Evolutionary conservation across 1,140 invertebrate genomes (phyloP).

Genomic region (Drosophila sp.): DNA sequence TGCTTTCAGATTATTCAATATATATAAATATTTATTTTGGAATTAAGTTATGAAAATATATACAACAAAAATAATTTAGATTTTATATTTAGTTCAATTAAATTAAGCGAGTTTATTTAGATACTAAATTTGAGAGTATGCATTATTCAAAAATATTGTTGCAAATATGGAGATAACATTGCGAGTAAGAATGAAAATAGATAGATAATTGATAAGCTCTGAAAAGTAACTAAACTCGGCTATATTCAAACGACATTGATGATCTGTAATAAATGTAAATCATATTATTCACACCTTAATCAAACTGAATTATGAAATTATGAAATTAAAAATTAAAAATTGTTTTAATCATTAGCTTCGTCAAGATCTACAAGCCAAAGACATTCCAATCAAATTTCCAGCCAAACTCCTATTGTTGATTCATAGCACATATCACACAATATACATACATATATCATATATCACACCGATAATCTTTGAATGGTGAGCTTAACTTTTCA

Average conservation of each 20-base stretch:
- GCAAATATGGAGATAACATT: too few relatives aligned
- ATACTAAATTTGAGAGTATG: too few relatives aligned
- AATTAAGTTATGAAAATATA: neutral
- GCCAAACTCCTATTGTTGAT: slow-evolving; percentile 21
- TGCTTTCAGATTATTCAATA: slow-evolving; percentile 15
- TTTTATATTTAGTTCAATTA: neutral
- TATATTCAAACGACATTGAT: too few relatives aligned
- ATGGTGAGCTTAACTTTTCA: slow-evolving; percentile 56
- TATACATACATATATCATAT: slow-evolving; percentile 13
- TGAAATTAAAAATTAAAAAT: too few relatives aligned
- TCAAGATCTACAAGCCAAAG: neutral
- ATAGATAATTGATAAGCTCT: too few relatives aligned
- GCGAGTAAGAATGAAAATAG: too few relatives aligned
- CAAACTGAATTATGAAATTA: too few relatives aligned
- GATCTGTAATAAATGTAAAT: too few relatives aligned
- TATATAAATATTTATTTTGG: neutral
- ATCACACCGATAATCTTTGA: slow-evolving; percentile 52
- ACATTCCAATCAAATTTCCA: slow-evolving; percentile 12
- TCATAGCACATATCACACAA: slow-evolving; percentile 23
- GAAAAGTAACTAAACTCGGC: too few relatives aligned
- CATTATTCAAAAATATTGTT: too few relatives aligned
- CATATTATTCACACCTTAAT: too few relatives aligned
- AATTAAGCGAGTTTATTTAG: neutral
- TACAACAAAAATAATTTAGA: neutral
- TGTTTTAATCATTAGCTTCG: too few relatives aligned